A percentile compares a stretch with the other conserved stretches of the same genome.
Evolutionary conservation across 2,888 invertebrate species (phyloP).

Genomic region (Mongoloraphidia duomilia): DNA sequence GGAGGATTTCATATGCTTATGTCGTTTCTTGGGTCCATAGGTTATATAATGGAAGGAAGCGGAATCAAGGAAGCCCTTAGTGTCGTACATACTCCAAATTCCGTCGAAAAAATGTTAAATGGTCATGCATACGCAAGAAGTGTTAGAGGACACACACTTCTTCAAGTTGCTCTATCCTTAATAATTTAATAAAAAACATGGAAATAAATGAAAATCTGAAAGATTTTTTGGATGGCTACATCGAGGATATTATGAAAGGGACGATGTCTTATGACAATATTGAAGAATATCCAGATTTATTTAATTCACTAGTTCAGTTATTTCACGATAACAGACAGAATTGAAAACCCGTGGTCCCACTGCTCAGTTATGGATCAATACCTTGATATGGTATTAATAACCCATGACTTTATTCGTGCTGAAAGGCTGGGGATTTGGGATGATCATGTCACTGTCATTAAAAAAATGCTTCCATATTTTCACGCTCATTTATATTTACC

Average conservation of each 20-base stretch:
- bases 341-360: conserved; percentile 7
- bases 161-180: conserved; percentile 4
- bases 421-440: conserved; percentile 17
- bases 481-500: conserved; percentile 18
- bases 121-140: conserved; percentile 8
- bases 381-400: neutral
- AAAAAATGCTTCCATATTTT: conserved; percentile 21
- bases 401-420: conserved; percentile 8
- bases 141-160: neutral
- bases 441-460: conserved; percentile 19
- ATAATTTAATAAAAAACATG: conserved; percentile 2
- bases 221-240: too few relatives aligned
- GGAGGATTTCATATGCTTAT: conserved; percentile 25
- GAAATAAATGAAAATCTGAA: too few relatives aligned
- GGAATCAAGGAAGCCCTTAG: conserved; percentile 16
- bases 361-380: neutral
- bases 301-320: too few relatives aligned
- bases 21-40: conserved; percentile 17
- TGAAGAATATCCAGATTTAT: too few relatives aligned
- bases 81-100: conserved; percentile 16
- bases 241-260: too few relatives aligned
- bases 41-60: conserved; percentile 16
- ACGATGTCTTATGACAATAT: too few relatives aligned
- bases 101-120: conserved; percentile 21
- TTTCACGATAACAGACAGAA: conserved; percentile 4